A percentile compares a stretch with the other conserved stretches of the same genome.
phyloP scores from a whole-genome alignment of 1,140 invertebrate species.

The Drosophila melanogaster region DNA sequence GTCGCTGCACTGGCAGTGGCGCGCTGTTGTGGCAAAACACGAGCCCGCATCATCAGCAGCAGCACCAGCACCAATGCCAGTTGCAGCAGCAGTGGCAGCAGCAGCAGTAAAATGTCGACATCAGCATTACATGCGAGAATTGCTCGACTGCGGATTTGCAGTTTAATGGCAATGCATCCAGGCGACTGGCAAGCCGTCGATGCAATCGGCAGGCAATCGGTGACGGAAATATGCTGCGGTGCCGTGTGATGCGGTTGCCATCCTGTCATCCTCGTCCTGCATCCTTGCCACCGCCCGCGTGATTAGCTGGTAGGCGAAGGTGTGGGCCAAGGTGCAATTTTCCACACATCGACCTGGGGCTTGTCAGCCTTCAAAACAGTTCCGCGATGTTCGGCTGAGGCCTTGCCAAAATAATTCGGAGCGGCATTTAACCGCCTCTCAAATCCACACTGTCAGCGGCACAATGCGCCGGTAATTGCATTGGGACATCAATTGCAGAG shows the following conservation, averaged over 20 bases:
- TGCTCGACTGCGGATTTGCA: conserved; percentile 76
- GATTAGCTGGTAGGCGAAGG: conserved; percentile 34
- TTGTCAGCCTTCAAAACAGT: conserved; percentile 14
- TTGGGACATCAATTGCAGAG: conserved; percentile 29
- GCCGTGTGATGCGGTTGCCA: conserved; percentile 51
- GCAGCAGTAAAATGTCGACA: conserved; percentile 72
- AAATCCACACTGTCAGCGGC: conserved; percentile 23
- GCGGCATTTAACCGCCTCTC: conserved; percentile 28
- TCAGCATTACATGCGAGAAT: conserved; percentile 80
- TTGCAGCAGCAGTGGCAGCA: conserved; percentile 27
- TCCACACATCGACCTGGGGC: conserved; percentile 10
- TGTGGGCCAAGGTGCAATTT: conserved; percentile 12
- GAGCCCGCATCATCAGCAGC: conserved; percentile 62
- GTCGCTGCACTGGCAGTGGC: conserved; percentile 44
- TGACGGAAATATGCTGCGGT: conserved; percentile 58
- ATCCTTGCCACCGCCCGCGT: neutral
- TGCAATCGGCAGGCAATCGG: conserved; percentile 57
- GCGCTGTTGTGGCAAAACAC: conserved; percentile 71
- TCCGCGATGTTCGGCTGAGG: conserved; percentile 8
- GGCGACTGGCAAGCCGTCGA: conserved; percentile 22
- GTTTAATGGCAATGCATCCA: conserved; percentile 72
- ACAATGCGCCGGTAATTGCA: conserved; percentile 39
- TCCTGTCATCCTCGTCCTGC: conserved; percentile 18
- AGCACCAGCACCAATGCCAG: conserved; percentile 30
- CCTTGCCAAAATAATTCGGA: conserved; percentile 23